Conservation (phyloP, 2,113 vertebrate genomes). For the Ivindomyrus marchei region DNA sequence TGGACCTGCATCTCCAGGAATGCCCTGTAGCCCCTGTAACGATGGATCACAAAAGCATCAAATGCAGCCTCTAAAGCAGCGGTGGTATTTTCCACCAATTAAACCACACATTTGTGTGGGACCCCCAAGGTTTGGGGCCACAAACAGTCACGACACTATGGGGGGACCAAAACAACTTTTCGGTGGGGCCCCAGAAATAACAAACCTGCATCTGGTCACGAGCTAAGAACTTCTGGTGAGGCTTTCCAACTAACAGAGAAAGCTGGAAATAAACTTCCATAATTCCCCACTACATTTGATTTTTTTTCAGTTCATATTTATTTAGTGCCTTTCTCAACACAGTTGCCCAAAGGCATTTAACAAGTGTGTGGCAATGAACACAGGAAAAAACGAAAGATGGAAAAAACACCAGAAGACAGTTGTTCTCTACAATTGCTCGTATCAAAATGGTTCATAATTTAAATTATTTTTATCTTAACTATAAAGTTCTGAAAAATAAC, state of each 20-base stretch:
- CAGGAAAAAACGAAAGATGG: background rate
- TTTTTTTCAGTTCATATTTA: background rate
- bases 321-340: background rate
- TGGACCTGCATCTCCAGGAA: slow-evolving; percentile 37
- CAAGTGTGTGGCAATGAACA: background rate
- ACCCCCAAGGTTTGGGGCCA: background rate
- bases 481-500: background rate
- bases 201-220: background rate
- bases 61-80: background rate
- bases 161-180: background rate
- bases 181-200: background rate
- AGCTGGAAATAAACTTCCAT: background rate
- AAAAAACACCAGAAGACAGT: background rate
- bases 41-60: background rate
- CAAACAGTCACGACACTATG: background rate
- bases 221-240: background rate
- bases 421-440: background rate
- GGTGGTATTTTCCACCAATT: background rate
- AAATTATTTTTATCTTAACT: background rate
- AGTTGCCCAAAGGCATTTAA: background rate
- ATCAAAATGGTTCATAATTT: background rate
- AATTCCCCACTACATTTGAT: background rate
- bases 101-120: background rate
- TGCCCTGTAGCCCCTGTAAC: slow-evolving; percentile 39
- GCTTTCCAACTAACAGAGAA: background rate